Base-by-base conservation (phyloP, 2,888 invertebrate genomes). In the Biston stratarius region DNA sequence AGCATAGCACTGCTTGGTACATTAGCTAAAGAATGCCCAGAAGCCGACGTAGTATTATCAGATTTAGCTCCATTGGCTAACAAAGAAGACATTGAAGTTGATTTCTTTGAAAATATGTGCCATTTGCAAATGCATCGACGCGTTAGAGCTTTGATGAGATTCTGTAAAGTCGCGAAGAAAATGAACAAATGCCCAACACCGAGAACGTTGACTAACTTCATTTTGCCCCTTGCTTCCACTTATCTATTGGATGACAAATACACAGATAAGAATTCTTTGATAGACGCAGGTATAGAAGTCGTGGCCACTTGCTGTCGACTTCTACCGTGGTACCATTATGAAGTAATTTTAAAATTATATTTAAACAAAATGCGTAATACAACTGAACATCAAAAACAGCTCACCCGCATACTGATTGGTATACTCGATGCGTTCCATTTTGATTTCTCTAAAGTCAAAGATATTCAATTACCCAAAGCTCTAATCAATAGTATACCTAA, bases 361-460 rank as follows among this genome's bases (percentile, higher is more conserved):
- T 91, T 99, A 44, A 94, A 95, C 63, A 96, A 96, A 88, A 94
- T 99, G 83, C 95, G 96, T 0, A 94, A 94, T 57, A 95, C 96
- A 9, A 87, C 95, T 0, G 96, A 97, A 45, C 96, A 96, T 83
- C 98, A 98, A 80, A 98, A 97, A 77, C 97, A 98, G 78, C 92
- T 97, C 65, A 97, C 98, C 9, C 94, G 96, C 64, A 94, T 97
- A 64, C 94, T 97, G 12, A 96, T 97, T 0, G 95, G 96, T 0
- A 96, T 99, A 69, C 92, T 99, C 71, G 98, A 99, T 83, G 96
- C 97, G 0, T 99, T 99, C 83, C 99, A 99, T 90, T 99, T 97
- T 86, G 97, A 99, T 91, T 94, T 99, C 57, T 95, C 95, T 0
- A 96, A 96, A 83, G 95, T 85, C 0, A 86, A 91, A 74, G 80